Evolutionary conservation across 1,140 invertebrate genomes (phyloP).

Genomic region (Xylocopa sonorina): DNA sequence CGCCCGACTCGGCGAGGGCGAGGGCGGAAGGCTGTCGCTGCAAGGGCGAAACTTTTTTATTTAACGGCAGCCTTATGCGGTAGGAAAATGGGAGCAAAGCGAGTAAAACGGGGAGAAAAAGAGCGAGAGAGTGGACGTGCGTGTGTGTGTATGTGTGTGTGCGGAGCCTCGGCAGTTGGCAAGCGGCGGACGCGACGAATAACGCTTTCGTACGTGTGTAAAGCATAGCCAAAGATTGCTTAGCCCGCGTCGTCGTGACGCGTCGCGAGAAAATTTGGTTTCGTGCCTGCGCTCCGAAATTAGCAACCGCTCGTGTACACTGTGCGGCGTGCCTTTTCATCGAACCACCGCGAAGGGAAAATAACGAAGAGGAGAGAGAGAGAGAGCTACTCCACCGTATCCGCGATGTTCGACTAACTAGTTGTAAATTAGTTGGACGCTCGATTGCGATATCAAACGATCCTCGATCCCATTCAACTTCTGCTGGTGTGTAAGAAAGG

Average conservation of each 20-base stretch:
- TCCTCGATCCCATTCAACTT: no score
- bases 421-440: no score
- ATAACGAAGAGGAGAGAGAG: background rate
- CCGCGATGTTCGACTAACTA: no score
- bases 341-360: background rate
- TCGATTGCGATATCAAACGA: no score
- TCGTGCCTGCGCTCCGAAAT: constrained; percentile 31
- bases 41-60: constrained; percentile 24
- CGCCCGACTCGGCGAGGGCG: background rate
- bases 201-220: constrained; percentile 35
- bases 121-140: background rate
- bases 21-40: background rate
- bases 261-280: constrained; percentile 37
- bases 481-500: no score
- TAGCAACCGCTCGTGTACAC: background rate
- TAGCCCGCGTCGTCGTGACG: constrained; percentile 11
- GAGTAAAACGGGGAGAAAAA: background rate
- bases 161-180: constrained; percentile 46
- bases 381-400: no score
- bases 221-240: constrained; percentile 42
- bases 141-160: no score
- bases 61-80: constrained; percentile 27
- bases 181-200: constrained; percentile 36
- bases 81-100: constrained; percentile 25
- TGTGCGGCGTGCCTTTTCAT: background rate